Evolutionary conservation across 2,797 vertebrate species (phyloP), one percentile per base, ranked within the genome.

Genomic region (Scomberomorus guttatus): DNA sequence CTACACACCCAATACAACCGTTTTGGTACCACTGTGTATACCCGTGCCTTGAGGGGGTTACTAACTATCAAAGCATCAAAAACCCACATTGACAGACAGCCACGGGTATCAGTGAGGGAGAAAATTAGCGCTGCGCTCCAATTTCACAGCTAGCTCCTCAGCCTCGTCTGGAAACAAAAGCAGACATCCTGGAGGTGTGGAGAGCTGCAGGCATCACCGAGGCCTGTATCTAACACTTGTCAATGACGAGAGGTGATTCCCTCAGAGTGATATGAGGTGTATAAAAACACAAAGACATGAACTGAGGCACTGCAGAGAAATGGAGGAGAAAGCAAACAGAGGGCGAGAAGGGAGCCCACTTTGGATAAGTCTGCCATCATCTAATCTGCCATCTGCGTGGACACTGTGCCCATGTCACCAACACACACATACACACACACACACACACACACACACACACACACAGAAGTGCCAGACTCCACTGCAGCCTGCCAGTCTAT

Each of bases 321-420:
- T 44, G n/a, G 27, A 70, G 46, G 55, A 75, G 67, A 44, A 71
- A 62, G 66, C 46, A 80, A 69, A 79, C 34, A 39, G 50, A 85
- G 61, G 11, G 71, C 80, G 32, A 81, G 57, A 29, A 57, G 55
- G 81, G 68, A 84, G 81, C 65, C 70, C 61, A 60, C 59, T 80
- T 81, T 89, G 74, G 81, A 90, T 70, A 74, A 67, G 81, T 83
- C 79, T 87, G 82, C 78, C 59, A 71, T 86, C 88, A 79, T 90
- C 86, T 91, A 90, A 93, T 91, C 87, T 86, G 80, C 94, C 94
- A 95, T 94, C 94, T 95, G 93, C 84, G 82, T 80, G 60, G 70
- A 89, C 70, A 69, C 77, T 75, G 78, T 88, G 83, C 77, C 65
- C 73, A 84, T 58, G 42, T 57, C 76, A 71, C 46, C 11, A 39